A percentile compares a stretch with the other conserved stretches of the same genome.
These are phyloP conservation scores for Bacillus rossius DNA, from an alignment of 1,140 invertebrate species.

Conservation along the genomic window DNA sequence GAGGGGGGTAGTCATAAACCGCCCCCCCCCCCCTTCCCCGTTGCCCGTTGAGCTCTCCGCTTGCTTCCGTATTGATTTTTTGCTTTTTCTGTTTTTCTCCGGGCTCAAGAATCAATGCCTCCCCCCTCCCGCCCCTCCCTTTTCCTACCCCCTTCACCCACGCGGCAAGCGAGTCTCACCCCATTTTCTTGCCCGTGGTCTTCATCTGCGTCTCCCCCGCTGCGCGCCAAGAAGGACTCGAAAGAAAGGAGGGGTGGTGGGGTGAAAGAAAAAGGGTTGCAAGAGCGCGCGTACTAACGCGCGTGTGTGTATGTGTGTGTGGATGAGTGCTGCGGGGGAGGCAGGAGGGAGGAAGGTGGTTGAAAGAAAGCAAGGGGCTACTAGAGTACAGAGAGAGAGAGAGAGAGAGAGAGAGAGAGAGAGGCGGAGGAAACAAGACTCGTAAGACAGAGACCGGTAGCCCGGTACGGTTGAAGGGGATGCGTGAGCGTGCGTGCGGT, in stretches of 20 bases:
- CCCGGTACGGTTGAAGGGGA: too few relatives aligned
- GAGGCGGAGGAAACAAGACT: background rate
- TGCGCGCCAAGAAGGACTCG: too few relatives aligned
- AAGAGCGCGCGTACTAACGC: constrained; percentile 7
- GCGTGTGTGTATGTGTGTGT: background rate
- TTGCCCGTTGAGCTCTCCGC: constrained; percentile 3
- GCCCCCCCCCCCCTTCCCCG: background rate
- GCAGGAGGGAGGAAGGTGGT: background rate
- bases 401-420: background rate
- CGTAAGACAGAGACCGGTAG: too few relatives aligned
- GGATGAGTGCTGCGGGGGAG: background rate
- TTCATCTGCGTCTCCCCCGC: too few relatives aligned
- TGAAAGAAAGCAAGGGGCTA: constrained; percentile 1
- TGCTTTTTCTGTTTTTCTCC: constrained; percentile 14
- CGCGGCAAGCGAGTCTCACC: background rate
- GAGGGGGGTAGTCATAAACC: background rate
- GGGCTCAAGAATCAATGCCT: constrained; percentile 17
- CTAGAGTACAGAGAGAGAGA: background rate
- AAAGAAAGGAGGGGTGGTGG: constrained; percentile 9
- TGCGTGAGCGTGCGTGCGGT: too few relatives aligned
- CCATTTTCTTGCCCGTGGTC: too few relatives aligned
- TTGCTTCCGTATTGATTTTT: constrained; percentile 14
- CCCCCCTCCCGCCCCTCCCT: constrained; percentile 4
- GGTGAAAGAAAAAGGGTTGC: constrained; percentile 19
- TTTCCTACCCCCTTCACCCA: background rate